A percentile compares a stretch with the other conserved stretches of the same genome.
phyloP scores from a whole-genome alignment of 2,797 vertebrate genomes.

The Chrysolophus pictus region DNA sequence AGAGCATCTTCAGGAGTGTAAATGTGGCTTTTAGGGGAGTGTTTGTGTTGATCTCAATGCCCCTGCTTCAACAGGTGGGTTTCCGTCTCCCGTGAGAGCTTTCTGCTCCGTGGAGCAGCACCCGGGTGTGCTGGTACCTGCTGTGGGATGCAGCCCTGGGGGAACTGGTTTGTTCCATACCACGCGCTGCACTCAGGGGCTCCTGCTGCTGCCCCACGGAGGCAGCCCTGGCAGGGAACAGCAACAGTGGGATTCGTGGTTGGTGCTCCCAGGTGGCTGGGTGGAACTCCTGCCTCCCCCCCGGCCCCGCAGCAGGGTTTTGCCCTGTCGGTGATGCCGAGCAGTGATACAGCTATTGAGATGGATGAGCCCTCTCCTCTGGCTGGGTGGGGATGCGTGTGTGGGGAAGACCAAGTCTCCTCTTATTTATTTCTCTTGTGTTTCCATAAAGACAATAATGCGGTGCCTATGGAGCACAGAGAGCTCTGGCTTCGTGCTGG shows the following conservation, averaged over 20 bases:
- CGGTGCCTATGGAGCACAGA: background rate
- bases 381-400: background rate
- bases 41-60: fast-evolving
- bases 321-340: background rate
- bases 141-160: conserved; percentile 8
- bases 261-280: background rate
- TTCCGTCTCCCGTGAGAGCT: background rate
- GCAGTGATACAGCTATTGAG: background rate
- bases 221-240: background rate
- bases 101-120: background rate
- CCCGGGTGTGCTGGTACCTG: background rate
- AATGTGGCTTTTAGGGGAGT: background rate
- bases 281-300: background rate
- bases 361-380: background rate
- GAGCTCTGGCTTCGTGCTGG: background rate
- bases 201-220: background rate
- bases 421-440: background rate
- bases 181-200: background rate
- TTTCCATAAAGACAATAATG: background rate
- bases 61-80: background rate
- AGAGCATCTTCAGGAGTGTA: background rate
- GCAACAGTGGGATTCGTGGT: background rate
- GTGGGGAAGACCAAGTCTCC: background rate
- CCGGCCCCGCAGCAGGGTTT: fast-evolving
- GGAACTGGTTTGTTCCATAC: conserved; percentile 34